These are phyloP conservation scores for Meandrina meandrites DNA, from an alignment of 92 coral and sea anemone species.

Conservation along the genomic window DNA sequence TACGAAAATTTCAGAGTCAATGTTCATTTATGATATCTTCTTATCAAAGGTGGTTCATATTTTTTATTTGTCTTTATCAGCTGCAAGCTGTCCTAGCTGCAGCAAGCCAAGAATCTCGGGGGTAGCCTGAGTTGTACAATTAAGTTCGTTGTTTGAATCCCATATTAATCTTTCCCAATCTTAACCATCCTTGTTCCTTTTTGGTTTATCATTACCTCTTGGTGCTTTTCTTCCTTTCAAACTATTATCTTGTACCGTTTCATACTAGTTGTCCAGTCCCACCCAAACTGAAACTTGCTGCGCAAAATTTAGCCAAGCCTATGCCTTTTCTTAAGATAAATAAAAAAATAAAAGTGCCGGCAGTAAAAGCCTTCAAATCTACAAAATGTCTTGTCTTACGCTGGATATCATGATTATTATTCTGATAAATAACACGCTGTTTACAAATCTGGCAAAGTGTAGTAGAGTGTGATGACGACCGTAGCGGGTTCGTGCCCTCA, in stretches of 20 bases:
- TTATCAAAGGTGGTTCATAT: background rate
- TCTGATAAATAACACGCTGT: background rate
- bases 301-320: background rate
- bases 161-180: background rate
- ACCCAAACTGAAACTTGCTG: background rate
- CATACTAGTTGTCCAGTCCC: background rate
- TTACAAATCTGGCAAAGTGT: background rate
- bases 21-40: background rate
- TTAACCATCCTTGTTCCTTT: background rate
- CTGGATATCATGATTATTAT: background rate
- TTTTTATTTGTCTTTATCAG: background rate
- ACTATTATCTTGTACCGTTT: background rate
- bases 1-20: no score
- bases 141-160: background rate
- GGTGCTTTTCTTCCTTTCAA: background rate
- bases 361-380: background rate
- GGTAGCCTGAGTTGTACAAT: background rate
- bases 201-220: background rate
- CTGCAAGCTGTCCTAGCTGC: no score
- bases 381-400: background rate
- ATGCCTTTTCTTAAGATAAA: background rate
- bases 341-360: no score
- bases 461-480: background rate
- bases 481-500: background rate
- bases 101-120: no score